Evolutionary conservation across 1,140 invertebrate genomes (phyloP).

Genomic region (Meloidogyne hapla): DNA sequence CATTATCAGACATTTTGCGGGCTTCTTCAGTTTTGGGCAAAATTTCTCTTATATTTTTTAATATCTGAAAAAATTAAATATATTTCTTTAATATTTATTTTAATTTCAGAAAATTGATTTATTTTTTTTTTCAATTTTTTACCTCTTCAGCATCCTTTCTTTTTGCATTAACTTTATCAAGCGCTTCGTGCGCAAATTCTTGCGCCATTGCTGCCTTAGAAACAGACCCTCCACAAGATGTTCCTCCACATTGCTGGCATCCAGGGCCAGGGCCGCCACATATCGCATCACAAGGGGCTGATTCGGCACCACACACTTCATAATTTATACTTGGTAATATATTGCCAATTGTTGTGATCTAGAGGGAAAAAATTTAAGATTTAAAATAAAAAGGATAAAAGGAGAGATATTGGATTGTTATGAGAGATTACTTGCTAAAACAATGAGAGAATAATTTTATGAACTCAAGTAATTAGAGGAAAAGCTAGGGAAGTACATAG

Average conservation of each 20-base stretch:
- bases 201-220: constrained; percentile 60
- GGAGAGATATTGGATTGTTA: no score
- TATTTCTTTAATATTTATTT: not conserved
- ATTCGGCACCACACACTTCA: constrained; percentile 59
- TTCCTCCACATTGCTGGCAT: constrained; percentile 53
- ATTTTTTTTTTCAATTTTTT: no score
- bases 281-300: constrained; percentile 54
- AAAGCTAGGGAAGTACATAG: no score
- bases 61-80: not conserved
- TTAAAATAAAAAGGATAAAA: not conserved
- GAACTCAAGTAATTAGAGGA: no score
- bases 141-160: constrained; percentile 60
- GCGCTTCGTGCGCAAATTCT: constrained; percentile 59
- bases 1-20: constrained; percentile 15
- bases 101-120: no score
- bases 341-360: constrained; percentile 47
- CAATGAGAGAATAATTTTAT: no score
- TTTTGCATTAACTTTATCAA: constrained; percentile 53
- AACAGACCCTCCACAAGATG: constrained; percentile 61
- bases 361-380: constrained; percentile 5
- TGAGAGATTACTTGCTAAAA: no score
- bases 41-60: constrained; percentile 45
- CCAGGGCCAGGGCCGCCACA: constrained; percentile 56
- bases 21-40: constrained; percentile 41
- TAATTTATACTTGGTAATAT: constrained; percentile 53